Base-by-base conservation (phyloP, 2,113 vertebrate species). In the Lucifuga dentata region DNA sequence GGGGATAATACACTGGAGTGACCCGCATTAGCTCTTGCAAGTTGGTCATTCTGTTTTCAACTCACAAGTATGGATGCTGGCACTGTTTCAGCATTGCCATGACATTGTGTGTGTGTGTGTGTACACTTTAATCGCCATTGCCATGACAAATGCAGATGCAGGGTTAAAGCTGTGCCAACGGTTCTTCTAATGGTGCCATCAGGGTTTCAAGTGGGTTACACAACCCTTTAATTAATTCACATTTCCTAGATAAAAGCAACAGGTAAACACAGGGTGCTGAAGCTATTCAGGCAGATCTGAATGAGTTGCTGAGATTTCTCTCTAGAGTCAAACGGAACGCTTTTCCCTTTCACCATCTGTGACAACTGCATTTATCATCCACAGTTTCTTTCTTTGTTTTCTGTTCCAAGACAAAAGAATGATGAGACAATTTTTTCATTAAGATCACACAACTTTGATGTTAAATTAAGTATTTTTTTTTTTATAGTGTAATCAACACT, bases 191-290 rank as follows among this genome's bases (percentile, higher is more conserved):
- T 36, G 39, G 56, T 84, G 68, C 60, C 72, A 84, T 88, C 68
- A 17, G 53, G 33, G 67, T 55, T 40, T 33, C 60, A 45, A 68
- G 62, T n/a, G 12, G 39, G 32, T 81, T 66, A 53, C 43, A 46
- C 32, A 74, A 80, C 74, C 67, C 5, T 64, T 83, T 81, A 84
- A 84, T 88, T 78, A 72, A 62, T 84, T 88, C 73, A 78, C 72
- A 86, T 56, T 65, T 62, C 33, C 9, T 8, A 51, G 50, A 58
- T 79, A 60, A 75, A 84, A 56, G 73, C 57, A 51, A 8, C 1
- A 8, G 64, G 73, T 60, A 79, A 88, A 84, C 74, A 76, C 21
- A 36, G 49, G 29, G 56, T 15, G 39, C 40, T 36, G 49, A 61
- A 65, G 51, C 74, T 61, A 65, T 89, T 84, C 80, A 89, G 11